Conservation (phyloP, 1,140 invertebrate species). For the Mamestra configurata region DNA sequence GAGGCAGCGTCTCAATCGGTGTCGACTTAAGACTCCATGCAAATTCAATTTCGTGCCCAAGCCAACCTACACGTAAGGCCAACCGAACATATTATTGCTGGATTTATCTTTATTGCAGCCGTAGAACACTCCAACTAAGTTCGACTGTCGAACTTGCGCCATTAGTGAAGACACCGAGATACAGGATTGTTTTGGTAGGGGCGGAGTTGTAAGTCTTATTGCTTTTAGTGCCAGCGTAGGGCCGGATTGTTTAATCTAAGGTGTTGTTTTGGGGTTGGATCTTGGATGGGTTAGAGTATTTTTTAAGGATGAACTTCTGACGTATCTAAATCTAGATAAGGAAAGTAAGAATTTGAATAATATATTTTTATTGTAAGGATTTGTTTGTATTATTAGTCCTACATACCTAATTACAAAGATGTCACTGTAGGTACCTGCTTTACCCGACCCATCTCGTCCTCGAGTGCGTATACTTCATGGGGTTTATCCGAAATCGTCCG, state of each 20-base stretch:
- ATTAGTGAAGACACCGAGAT: constrained; percentile 87
- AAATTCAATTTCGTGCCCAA: constrained; percentile 87
- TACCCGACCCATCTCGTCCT: constrained; percentile 39
- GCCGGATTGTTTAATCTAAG: constrained; percentile 84
- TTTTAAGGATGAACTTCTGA: constrained; percentile 21
- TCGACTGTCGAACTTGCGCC: constrained; percentile 87
- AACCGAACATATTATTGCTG: constrained; percentile 86
- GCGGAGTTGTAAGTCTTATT: constrained; percentile 87
- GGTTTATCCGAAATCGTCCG: constrained; percentile 7
- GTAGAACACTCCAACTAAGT: constrained; percentile 86
- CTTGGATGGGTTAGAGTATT: constrained; percentile 41
- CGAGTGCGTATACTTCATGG: constrained; percentile 18
- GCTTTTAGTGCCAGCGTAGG: constrained; percentile 82
- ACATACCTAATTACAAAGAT: not conserved
- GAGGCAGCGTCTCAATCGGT: constrained; percentile 77
- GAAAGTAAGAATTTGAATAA: too few relatives aligned
- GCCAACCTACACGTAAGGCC: constrained; percentile 84
- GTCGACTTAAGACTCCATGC: constrained; percentile 86
- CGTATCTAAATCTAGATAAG: too few relatives aligned
- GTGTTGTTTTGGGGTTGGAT: constrained; percentile 66
- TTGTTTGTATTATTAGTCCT: not conserved
- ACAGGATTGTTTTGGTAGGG: constrained; percentile 86
- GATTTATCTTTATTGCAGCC: constrained; percentile 88
- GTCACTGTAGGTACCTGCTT: constrained; percentile 36
- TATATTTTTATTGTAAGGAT: too few relatives aligned